Conservation (phyloP, 2,113 vertebrate species). For the Poeciliopsis turrubarensis region DNA sequence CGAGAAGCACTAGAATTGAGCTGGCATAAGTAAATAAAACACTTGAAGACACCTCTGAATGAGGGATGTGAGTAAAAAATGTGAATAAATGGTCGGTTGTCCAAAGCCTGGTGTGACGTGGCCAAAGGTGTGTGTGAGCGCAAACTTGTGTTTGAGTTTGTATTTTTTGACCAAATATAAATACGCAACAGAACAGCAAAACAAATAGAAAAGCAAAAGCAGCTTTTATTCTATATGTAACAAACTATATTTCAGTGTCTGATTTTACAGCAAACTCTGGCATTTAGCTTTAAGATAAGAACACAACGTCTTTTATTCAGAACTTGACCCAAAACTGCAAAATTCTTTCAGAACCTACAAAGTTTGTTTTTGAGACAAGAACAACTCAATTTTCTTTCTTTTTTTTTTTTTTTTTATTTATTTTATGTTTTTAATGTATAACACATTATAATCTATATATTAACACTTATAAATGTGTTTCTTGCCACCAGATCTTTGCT, state of each 20-base stretch:
- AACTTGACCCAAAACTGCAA: neutral
- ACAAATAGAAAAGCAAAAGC: neutral
- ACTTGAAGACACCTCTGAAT: neutral
- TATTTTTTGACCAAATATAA: neutral
- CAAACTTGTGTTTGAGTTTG: neutral
- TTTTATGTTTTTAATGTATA: neutral
- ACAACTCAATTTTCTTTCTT: neutral
- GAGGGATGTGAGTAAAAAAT: neutral
- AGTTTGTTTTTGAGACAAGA: neutral
- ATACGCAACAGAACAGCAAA: neutral
- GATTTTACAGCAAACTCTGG: neutral
- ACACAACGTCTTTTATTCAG: neutral
- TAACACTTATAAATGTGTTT: constrained; percentile 6
- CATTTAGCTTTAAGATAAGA: neutral
- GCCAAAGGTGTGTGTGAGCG: too few species aligned
- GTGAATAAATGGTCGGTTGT: too few species aligned
- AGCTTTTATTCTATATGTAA: neutral
- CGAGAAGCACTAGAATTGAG: neutral
- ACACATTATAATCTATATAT: neutral
- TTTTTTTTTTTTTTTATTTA: neutral
- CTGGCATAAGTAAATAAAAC: neutral
- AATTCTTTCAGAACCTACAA: neutral
- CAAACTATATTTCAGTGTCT: too few species aligned
- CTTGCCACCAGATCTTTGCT: constrained; percentile 70
- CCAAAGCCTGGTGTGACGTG: too few species aligned